These are phyloP conservation scores for Sipha flava DNA, from an alignment of 1,140 invertebrate species.

Conservation along the genomic window DNA sequence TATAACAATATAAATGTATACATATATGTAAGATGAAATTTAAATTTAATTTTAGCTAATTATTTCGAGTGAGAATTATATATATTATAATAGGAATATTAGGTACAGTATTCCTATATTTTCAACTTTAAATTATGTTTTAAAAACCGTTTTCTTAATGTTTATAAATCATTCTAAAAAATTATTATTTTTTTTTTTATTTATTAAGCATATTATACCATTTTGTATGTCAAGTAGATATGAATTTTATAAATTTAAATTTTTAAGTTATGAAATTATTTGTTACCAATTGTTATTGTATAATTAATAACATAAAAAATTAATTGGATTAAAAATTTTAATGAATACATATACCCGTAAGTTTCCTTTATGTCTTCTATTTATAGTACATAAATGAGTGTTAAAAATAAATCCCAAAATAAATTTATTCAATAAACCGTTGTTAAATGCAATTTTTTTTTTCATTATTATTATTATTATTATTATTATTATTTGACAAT, in stretches of 20 bases:
- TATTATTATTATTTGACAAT: too few relatives aligned
- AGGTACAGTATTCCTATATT: neutral
- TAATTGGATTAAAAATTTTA: neutral
- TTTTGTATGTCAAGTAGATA: neutral
- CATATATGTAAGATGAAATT: neutral
- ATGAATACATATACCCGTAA: too few relatives aligned
- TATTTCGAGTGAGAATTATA: conserved; percentile 1
- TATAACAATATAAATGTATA: neutral
- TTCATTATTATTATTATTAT: too few relatives aligned
- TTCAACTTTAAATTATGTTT: neutral
- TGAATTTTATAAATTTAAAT: neutral
- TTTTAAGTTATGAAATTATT: neutral
- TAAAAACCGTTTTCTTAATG: neutral
- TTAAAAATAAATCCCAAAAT: too few relatives aligned
- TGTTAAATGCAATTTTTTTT: too few relatives aligned
- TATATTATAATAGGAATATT: neutral
- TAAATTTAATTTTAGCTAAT: neutral
- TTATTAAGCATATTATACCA: neutral
- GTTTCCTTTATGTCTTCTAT: too few relatives aligned
- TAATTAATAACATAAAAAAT: neutral
- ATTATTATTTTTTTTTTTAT: conserved; percentile 10
- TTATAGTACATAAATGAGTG: too few relatives aligned
- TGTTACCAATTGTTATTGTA: conserved; percentile 20
- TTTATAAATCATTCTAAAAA: neutral
- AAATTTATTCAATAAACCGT: too few relatives aligned